Evolutionary conservation across 1,140 invertebrate species (phyloP).

Genomic region (Bombus affinis): DNA sequence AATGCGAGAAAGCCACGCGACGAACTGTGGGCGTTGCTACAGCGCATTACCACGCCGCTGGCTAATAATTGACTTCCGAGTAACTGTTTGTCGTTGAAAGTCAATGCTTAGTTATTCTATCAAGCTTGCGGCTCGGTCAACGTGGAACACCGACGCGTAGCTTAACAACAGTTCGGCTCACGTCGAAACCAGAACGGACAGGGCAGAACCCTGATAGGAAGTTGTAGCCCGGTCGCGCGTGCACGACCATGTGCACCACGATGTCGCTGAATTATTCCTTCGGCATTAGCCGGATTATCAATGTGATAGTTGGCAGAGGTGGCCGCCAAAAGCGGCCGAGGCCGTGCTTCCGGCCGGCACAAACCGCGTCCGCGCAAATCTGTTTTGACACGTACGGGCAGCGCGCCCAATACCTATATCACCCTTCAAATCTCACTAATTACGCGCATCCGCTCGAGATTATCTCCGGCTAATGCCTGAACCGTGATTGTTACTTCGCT

Average conservation of each 20-base stretch:
- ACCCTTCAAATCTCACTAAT: conserved; percentile 32
- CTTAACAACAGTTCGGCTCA: not conserved
- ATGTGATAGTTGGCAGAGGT: conserved; percentile 37
- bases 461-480: not conserved
- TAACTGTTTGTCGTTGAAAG: conserved; percentile 52
- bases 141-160: not conserved
- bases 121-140: conserved; percentile 33
- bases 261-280: conserved; percentile 50
- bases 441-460: conserved; percentile 12
- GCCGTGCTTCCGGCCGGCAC: not conserved
- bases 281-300: conserved; percentile 57
- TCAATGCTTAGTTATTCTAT: conserved; percentile 67
- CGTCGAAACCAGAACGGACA: conserved; percentile 26
- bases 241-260: not conserved
- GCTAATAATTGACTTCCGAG: conserved; percentile 46
- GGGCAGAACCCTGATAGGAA: not conserved
- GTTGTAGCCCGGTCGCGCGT: not conserved
- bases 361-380: conserved; percentile 27
- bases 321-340: conserved; percentile 14
- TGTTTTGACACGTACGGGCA: conserved; percentile 22
- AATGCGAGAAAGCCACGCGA: not conserved
- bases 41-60: not conserved
- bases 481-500: conserved; percentile 9
- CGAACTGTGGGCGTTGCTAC: not conserved
- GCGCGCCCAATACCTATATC: conserved; percentile 23